Base-by-base conservation (phyloP, 1,140 invertebrate genomes). In the Drosophila miranda region DNA sequence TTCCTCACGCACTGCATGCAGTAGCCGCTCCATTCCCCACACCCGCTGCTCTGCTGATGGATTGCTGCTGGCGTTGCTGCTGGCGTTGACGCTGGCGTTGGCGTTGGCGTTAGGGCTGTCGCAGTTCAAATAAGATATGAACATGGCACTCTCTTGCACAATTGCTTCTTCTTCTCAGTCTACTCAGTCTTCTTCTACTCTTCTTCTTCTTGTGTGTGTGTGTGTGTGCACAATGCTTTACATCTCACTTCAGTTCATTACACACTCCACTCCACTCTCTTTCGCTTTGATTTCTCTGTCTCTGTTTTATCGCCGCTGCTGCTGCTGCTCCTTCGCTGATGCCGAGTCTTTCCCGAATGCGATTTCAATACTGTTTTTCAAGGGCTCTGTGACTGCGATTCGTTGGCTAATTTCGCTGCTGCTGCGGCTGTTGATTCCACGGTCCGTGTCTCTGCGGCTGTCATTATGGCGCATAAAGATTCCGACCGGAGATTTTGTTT, bases 121-220 rank as follows among this genome's bases (percentile, higher is more conserved):
- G 58, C 83, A 68, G 57, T 78, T 84, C 78, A 90, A 84, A 77
- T 79, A 90, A 59, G 88, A 90, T 78, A 89, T 90, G 75, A 90
- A 89, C 88, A 90, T 90, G 60, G 81, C 70, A 55, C 61, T 58
- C 23, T 41, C 44, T 71, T 26, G 30, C 9, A 28, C 28, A 42
- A n/a, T 55, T 46, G 45, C 49, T 74, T 45, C 26, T 26, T 26
- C 23, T 4, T 26, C 23, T 26, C 23, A 26, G 23, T 23, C 23
- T 21, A 14, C 30, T 23, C 2, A 30, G 1, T 55, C 44, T 48
- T 8, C 26, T 45, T 14, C 26, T 44, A 16, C 30, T 48, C 43
- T 45, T 46, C 8, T 58, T 23, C 44, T 55, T 14, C 46, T 38
- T 11, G 34, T 5, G 34, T 38, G 34, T 4, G 34, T 38, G 30